These are phyloP conservation scores for Battus philenor DNA, from an alignment of 1,140 invertebrate species.

Conservation along the genomic window DNA sequence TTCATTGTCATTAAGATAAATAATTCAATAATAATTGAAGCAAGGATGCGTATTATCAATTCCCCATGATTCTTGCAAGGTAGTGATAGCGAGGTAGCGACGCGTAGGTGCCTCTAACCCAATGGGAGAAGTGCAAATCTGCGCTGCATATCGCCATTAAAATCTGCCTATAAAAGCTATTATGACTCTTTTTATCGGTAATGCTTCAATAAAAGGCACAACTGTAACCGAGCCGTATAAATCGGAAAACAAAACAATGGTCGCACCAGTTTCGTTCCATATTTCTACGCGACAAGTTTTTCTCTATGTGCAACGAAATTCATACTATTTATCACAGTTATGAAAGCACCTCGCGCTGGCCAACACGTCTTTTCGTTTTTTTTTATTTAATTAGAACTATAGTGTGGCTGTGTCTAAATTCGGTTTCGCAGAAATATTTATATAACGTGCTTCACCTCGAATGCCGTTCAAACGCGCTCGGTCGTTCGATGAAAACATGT, in stretches of 20 bases:
- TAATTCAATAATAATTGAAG: neutral
- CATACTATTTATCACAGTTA: constrained; percentile 67
- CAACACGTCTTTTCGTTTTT: constrained; percentile 62
- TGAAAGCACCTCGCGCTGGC: constrained; percentile 58
- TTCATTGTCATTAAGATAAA: neutral
- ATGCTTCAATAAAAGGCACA: constrained; percentile 71
- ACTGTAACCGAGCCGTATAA: constrained; percentile 75
- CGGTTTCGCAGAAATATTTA: constrained; percentile 33
- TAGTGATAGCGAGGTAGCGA: neutral
- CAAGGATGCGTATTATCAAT: too few relatives aligned
- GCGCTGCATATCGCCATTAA: constrained; percentile 59
- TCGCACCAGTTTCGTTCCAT: constrained; percentile 62
- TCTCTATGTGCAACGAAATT: constrained; percentile 57
- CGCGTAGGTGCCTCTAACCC: constrained; percentile 19
- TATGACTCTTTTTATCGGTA: constrained; percentile 73
- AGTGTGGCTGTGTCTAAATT: constrained; percentile 52
- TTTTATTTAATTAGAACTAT: constrained; percentile 42
- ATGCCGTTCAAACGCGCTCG: constrained; percentile 45
- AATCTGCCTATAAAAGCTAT: constrained; percentile 69
- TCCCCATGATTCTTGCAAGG: too few relatives aligned
- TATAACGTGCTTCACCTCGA: constrained; percentile 28
- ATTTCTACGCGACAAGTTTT: constrained; percentile 66
- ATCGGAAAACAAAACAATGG: constrained; percentile 73
- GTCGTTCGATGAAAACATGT: constrained; percentile 39
- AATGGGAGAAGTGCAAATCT: constrained; percentile 47